Conservation (phyloP, 2,797 vertebrate genomes). For the Chloroceryle amazona region DNA sequence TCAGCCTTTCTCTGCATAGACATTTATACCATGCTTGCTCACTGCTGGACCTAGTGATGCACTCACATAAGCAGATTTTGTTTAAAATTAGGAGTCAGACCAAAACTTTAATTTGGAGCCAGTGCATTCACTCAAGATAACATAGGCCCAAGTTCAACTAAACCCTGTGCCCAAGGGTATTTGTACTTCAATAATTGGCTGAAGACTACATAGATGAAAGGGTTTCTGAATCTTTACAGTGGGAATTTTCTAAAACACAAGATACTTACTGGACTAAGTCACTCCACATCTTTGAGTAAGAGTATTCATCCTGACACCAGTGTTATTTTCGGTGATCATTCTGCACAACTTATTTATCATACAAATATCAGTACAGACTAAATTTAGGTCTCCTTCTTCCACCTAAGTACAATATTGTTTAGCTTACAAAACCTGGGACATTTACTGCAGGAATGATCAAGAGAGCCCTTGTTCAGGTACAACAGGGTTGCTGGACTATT, state of each 20-base stretch:
- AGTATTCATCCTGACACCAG: background rate
- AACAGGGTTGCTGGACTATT: background rate
- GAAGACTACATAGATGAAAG: background rate
- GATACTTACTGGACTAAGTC: background rate
- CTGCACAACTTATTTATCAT: background rate
- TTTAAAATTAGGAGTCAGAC: background rate
- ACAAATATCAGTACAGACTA: background rate
- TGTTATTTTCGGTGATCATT: background rate
- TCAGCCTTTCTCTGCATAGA: background rate
- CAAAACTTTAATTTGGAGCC: background rate
- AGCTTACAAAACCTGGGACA: background rate
- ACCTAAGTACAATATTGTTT: background rate
- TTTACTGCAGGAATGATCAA: background rate
- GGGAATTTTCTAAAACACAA: background rate
- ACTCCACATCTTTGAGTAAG: background rate
- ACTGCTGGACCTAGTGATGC: background rate
- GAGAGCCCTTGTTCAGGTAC: background rate
- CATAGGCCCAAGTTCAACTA: background rate
- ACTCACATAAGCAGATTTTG: background rate
- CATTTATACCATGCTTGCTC: background rate
- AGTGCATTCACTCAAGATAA: background rate
- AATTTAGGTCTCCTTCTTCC: background rate
- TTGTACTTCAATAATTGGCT: background rate
- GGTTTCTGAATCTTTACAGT: background rate
- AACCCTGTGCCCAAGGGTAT: background rate